Evolutionary conservation across 2,888 invertebrate species (phyloP).

Genomic region (Spisula solida): DNA sequence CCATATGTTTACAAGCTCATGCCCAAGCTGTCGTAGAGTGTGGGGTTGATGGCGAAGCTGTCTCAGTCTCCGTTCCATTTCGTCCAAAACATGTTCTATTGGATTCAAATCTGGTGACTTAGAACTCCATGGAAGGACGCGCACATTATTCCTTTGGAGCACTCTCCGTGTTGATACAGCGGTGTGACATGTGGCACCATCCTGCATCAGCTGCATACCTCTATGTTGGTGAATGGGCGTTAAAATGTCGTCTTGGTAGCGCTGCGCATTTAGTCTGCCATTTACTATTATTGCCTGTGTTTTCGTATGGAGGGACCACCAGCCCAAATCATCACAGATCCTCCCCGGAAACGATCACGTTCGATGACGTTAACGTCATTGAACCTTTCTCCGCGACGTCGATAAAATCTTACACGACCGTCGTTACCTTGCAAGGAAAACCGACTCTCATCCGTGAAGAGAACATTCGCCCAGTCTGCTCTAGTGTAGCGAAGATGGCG

Average conservation of each 20-base stretch:
- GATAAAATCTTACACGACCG: conserved; percentile 24
- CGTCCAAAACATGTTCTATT: no score
- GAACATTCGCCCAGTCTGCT: conserved; percentile 4
- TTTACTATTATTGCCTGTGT: background rate
- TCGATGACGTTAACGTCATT: conserved; percentile 21
- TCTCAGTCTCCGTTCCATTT: no score
- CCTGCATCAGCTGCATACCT: conserved; percentile 17
- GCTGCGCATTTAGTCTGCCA: background rate
- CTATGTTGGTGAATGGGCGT: background rate
- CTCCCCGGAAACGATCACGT: conserved; percentile 22
- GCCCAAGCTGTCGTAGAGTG: no score
- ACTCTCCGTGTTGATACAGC: no score
- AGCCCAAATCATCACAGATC: conserved; percentile 23
- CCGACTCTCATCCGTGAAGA: conserved; percentile 34
- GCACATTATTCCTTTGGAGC: no score
- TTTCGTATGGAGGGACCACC: background rate
- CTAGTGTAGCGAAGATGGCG: background rate
- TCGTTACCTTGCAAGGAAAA: conserved; percentile 29
- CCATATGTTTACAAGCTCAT: no score
- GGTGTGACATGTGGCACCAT: background rate
- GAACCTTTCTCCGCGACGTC: conserved; percentile 29
- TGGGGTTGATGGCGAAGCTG: no score
- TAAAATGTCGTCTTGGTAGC: background rate
- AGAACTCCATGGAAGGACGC: no score
- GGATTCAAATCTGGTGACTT: no score